Conservation (phyloP, 2,113 vertebrate genomes). For the Morone saxatilis region DNA sequence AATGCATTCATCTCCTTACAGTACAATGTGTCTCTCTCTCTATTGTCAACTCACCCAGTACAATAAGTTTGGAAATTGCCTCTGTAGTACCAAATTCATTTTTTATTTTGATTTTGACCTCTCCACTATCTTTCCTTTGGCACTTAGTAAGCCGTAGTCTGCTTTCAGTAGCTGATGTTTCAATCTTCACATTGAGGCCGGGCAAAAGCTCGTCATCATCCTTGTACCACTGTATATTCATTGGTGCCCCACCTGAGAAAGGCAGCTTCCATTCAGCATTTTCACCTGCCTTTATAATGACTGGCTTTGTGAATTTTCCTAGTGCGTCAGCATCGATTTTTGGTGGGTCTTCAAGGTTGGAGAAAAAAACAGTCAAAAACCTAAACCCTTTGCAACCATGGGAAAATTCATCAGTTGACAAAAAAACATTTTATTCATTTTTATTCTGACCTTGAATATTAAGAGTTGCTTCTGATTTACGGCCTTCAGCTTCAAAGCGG, state of each 20-base stretch:
- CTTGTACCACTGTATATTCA: constrained; percentile 88
- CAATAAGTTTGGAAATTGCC: constrained; percentile 84
- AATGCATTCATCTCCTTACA: neutral
- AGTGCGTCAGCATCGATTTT: constrained; percentile 82
- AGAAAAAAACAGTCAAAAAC: neutral
- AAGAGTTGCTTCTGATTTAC: constrained; percentile 84
- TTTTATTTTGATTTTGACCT: constrained; percentile 88
- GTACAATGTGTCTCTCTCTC: neutral
- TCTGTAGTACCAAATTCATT: constrained; percentile 87
- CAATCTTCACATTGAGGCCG: constrained; percentile 78
- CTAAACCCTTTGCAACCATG: neutral
- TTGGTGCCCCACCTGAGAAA: constrained; percentile 85
- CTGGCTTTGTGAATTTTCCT: constrained; percentile 82
- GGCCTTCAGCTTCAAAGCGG: constrained; percentile 87
- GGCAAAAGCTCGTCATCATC: constrained; percentile 84
- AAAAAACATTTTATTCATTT: neutral
- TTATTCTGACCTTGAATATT: constrained; percentile 79
- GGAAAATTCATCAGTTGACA: neutral
- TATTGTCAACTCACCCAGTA: constrained; percentile 85
- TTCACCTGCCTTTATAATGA: constrained; percentile 87
- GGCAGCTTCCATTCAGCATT: constrained; percentile 86
- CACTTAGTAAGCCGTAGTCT: constrained; percentile 84
- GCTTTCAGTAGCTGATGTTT: constrained; percentile 80
- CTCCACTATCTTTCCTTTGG: constrained; percentile 87
- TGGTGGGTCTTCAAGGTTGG: constrained; percentile 85